These are phyloP conservation scores for mouse (Mus musculus) DNA, from an alignment of 2,113 vertebrate species.

Conservation along the genomic window DNA sequence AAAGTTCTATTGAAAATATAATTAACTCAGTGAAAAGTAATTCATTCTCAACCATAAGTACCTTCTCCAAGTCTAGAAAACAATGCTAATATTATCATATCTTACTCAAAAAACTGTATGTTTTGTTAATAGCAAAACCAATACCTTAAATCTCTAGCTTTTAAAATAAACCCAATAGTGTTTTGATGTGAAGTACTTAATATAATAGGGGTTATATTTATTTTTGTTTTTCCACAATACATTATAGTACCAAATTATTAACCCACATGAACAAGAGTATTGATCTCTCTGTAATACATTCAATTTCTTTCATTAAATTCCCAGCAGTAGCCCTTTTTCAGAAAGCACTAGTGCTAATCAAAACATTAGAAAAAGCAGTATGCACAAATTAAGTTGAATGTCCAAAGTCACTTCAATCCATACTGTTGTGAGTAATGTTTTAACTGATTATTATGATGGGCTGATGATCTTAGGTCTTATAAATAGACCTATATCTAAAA, in stretches of 20 bases:
- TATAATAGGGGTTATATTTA: rapidly evolving
- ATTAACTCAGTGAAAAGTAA: conserved; percentile 50
- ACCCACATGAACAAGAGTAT: neutral
- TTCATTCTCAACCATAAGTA: neutral
- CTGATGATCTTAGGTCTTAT: neutral
- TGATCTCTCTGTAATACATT: conserved; percentile 16
- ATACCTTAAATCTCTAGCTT: conserved; percentile 42
- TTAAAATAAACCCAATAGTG: conserved; percentile 26
- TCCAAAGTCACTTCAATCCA: neutral
- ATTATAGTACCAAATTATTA: conserved; percentile 47
- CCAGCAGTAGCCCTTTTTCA: conserved; percentile 6
- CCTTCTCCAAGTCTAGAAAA: neutral
- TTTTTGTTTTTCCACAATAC: conserved; percentile 58
- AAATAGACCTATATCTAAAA: neutral
- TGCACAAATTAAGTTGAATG: conserved; percentile 16
- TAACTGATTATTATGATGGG: conserved; percentile 58
- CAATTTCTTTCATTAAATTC: conserved; percentile 49
- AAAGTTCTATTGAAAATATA: conserved; percentile 22
- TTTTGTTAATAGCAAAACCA: conserved; percentile 10
- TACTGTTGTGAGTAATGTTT: conserved; percentile 56
- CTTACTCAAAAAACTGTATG: neutral
- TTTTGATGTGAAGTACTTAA: conserved; percentile 51
- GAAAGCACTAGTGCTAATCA: conserved; percentile 54
- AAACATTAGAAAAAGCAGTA: conserved; percentile 70
- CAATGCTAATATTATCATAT: neutral